Conservation (phyloP, 2,797 vertebrate species). For the Bothrops alternatus region DNA sequence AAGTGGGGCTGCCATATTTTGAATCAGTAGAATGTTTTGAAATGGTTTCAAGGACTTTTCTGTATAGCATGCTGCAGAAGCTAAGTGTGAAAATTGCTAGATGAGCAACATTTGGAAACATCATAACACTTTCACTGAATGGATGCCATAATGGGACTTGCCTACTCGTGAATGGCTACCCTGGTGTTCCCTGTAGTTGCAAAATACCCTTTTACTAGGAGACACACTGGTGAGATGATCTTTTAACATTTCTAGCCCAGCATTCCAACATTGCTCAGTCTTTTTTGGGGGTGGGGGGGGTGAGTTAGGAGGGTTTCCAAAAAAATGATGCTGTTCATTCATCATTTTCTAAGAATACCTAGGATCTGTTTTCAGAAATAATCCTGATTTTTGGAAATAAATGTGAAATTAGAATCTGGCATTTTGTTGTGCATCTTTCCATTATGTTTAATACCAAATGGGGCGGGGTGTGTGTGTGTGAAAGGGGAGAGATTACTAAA, state of each 20-base stretch:
- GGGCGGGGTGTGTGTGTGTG: no score
- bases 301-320: background rate
- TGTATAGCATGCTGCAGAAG: background rate
- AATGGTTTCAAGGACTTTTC: background rate
- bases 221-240: background rate
- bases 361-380: background rate
- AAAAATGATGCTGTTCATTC: background rate
- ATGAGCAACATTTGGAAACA: background rate
- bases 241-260: background rate
- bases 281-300: background rate
- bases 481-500: background rate
- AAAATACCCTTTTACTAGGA: background rate
- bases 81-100: background rate
- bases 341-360: background rate
- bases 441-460: background rate
- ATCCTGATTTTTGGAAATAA: background rate
- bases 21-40: background rate
- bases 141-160: background rate
- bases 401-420: background rate
- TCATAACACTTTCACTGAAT: background rate
- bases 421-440: background rate
- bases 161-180: background rate
- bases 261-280: background rate
- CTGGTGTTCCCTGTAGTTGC: background rate
- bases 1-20: background rate